These are phyloP conservation scores for Dynastes maya DNA, from an alignment of 2,888 invertebrate genomes.

Conservation along the genomic window DNA sequence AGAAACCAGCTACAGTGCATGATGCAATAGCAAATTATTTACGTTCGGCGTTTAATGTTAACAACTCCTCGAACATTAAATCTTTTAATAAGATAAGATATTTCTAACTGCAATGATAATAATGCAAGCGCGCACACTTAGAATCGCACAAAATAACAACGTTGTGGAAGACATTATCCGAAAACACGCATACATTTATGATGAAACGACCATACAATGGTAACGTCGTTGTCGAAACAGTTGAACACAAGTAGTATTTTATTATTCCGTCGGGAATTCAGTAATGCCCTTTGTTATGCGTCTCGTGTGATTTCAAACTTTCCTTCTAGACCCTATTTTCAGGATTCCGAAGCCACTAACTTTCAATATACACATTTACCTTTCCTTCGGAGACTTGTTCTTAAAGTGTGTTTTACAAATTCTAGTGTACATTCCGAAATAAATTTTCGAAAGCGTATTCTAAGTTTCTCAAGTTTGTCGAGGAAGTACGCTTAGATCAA, in stretches of 20 bases:
- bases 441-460: slow-evolving; percentile 18
- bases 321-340: slow-evolving; percentile 42
- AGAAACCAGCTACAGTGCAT: too few relatives aligned
- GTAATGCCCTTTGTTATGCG: slow-evolving; percentile 45
- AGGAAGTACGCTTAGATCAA: background rate
- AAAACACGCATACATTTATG: slow-evolving; percentile 10
- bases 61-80: too few relatives aligned
- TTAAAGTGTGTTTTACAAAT: slow-evolving; percentile 45
- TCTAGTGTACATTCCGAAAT: slow-evolving; percentile 23
- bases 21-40: too few relatives aligned
- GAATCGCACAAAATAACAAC: background rate
- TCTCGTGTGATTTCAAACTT: slow-evolving; percentile 45
- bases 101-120: background rate
- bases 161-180: slow-evolving; percentile 2
- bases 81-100: too few relatives aligned
- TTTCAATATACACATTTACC: slow-evolving; percentile 47
- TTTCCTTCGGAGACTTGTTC: slow-evolving; percentile 45
- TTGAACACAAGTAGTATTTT: slow-evolving; percentile 41
- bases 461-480: slow-evolving; percentile 8
- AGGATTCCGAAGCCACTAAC: slow-evolving; percentile 44
- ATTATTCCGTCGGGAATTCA: slow-evolving; percentile 38
- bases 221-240: background rate
- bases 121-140: background rate
- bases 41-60: too few relatives aligned
- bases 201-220: slow-evolving; percentile 20